Conservation (phyloP, 1,140 invertebrate genomes). For the Whitmania pigra region DNA sequence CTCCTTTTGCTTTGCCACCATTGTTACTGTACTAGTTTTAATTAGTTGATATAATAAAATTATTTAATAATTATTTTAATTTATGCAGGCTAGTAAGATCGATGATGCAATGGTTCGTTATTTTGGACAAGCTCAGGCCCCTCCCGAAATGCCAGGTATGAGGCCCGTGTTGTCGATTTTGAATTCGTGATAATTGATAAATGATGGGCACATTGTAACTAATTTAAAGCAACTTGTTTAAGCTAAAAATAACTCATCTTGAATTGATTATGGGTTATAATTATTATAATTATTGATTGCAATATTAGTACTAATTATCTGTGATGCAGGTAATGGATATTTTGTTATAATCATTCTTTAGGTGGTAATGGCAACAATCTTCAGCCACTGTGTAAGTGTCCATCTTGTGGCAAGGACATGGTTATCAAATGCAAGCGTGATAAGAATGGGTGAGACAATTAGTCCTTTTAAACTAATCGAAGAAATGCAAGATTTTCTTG, state of each 20-base stretch:
- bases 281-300: too few relatives aligned
- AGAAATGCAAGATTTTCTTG: too few relatives aligned
- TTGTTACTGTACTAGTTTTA: background rate
- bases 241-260: too few relatives aligned
- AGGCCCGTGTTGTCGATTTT: too few relatives aligned
- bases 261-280: too few relatives aligned
- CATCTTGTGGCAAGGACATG: conserved; percentile 61
- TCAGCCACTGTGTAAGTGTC: conserved; percentile 57
- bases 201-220: too few relatives aligned
- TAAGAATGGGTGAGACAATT: conserved; percentile 36
- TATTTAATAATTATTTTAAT: conserved; percentile 11
- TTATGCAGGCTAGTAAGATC: conserved; percentile 49
- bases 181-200: too few relatives aligned
- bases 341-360: too few relatives aligned
- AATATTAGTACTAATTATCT: too few relatives aligned
- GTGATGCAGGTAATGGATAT: too few relatives aligned
- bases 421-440: conserved; percentile 49
- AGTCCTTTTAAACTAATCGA: too few relatives aligned
- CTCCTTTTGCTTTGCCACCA: background rate
- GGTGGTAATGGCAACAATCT: conserved; percentile 2
- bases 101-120: conserved; percentile 52
- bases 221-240: too few relatives aligned
- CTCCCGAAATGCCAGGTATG: conserved; percentile 23
- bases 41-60: background rate
- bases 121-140: conserved; percentile 39